These are phyloP conservation scores for Tachina lurida DNA, from an alignment of 2,888 invertebrate species.

Conservation along the genomic window DNA sequence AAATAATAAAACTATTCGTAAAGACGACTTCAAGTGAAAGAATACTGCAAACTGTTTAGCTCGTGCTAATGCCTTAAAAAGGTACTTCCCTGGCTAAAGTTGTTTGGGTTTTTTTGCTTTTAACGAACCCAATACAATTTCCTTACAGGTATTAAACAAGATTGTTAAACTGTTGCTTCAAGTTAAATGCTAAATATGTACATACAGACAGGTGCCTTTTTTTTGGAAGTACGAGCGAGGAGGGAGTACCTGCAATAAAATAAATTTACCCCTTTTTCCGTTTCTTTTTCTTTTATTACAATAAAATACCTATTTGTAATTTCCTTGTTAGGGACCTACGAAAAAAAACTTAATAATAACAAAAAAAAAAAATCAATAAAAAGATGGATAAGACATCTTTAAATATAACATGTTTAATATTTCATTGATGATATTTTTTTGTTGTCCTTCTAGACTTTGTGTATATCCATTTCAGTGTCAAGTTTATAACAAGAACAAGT, in stretches of 20 bases:
- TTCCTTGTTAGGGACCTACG: constrained; percentile 7
- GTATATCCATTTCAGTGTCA: constrained; percentile 50
- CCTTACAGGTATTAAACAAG: constrained; percentile 61
- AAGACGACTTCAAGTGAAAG: constrained; percentile 20
- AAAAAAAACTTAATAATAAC: background rate
- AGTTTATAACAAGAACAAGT: constrained; percentile 36
- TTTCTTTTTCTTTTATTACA: constrained; percentile 34
- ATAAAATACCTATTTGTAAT: constrained; percentile 29
- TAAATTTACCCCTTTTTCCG: constrained; percentile 6
- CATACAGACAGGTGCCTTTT: constrained; percentile 48
- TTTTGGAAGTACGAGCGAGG: background rate
- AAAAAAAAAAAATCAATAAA: constrained; percentile 61
- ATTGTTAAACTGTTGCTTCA: constrained; percentile 68
- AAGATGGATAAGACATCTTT: constrained; percentile 54
- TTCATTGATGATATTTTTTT: constrained; percentile 19
- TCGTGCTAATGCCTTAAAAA: constrained; percentile 44
- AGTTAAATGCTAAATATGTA: constrained; percentile 50
- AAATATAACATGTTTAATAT: constrained; percentile 43
- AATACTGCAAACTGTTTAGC: constrained; percentile 22
- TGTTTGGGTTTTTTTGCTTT: background rate
- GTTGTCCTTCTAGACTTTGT: constrained; percentile 8
- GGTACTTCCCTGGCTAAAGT: constrained; percentile 35
- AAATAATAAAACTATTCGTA: constrained; percentile 28
- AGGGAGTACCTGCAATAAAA: background rate
- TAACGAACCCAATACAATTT: constrained; percentile 15